Conservation (phyloP, 2,113 vertebrate species). For the Suricata suricatta region DNA sequence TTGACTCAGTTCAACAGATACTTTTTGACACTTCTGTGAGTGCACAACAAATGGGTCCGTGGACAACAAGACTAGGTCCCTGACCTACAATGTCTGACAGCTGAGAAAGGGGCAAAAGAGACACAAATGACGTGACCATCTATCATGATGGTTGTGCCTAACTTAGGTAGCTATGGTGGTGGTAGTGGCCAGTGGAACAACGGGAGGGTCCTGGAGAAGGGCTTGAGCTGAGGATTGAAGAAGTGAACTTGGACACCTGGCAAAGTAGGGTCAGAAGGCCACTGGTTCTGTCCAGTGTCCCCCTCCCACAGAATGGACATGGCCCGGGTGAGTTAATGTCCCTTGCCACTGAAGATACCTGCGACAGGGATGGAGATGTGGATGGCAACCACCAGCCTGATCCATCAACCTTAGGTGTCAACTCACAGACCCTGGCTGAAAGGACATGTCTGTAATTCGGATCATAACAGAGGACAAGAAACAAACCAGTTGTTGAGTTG, state of each 20-base stretch:
- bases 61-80: background rate
- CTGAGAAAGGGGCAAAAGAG: background rate
- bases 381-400: background rate
- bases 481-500: background rate
- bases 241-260: background rate
- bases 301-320: background rate
- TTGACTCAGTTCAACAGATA: background rate
- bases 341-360: background rate
- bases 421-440: background rate
- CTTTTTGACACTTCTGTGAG: fast-evolving
- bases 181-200: background rate
- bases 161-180: background rate
- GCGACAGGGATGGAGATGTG: background rate
- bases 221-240: background rate
- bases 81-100: background rate
- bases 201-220: background rate
- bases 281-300: background rate
- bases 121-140: fast-evolving
- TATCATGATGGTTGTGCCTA: background rate
- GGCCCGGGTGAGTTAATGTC: fast-evolving
- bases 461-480: background rate
- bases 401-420: background rate
- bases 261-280: background rate
- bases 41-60: no score
- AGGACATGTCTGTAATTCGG: background rate